These are phyloP conservation scores for Leptinotarsa peninsularis DNA, from an alignment of 2,888 invertebrate genomes.

Conservation along the genomic window DNA sequence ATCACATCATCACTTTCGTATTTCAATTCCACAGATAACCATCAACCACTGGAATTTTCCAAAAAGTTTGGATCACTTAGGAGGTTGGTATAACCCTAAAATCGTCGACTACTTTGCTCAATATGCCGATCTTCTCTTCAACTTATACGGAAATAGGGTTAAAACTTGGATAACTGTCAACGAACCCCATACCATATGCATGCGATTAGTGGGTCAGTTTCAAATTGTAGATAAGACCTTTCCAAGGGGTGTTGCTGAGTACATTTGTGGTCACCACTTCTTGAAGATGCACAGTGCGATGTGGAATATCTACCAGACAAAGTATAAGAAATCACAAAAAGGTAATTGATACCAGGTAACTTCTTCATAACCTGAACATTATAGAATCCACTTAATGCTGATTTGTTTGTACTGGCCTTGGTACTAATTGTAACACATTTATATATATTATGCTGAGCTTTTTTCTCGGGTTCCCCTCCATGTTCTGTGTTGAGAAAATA, in stretches of 20 bases:
- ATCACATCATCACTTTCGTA: background rate
- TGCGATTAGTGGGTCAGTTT: conserved; percentile 61
- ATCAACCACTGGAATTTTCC: conserved; percentile 49
- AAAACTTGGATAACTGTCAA: conserved; percentile 71
- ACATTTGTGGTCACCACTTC: conserved; percentile 73
- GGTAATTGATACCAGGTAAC: conserved; percentile 23
- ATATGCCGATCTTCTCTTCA: conserved; percentile 69
- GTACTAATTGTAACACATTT: too few relatives aligned
- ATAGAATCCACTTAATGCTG: too few relatives aligned
- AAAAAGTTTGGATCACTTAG: conserved; percentile 65
- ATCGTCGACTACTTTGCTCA: conserved; percentile 75
- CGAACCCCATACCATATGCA: conserved; percentile 66
- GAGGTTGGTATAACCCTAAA: conserved; percentile 74
- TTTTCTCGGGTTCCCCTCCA: too few relatives aligned
- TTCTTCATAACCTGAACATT: too few relatives aligned
- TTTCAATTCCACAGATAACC: conserved; percentile 39
- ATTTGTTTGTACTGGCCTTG: too few relatives aligned
- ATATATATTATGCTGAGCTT: too few relatives aligned
- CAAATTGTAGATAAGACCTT: conserved; percentile 47
- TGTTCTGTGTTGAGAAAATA: too few relatives aligned
- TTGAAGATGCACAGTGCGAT: conserved; percentile 74
- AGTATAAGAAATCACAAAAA: conserved; percentile 69
- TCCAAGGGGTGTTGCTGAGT: conserved; percentile 68
- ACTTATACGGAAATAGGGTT: conserved; percentile 59
- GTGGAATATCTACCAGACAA: conserved; percentile 71